A percentile compares a stretch with the other conserved stretches of the same genome.
Evolutionary conservation across 2,113 vertebrate species (phyloP).

Genomic region (Phylloscopus trochiloides): DNA sequence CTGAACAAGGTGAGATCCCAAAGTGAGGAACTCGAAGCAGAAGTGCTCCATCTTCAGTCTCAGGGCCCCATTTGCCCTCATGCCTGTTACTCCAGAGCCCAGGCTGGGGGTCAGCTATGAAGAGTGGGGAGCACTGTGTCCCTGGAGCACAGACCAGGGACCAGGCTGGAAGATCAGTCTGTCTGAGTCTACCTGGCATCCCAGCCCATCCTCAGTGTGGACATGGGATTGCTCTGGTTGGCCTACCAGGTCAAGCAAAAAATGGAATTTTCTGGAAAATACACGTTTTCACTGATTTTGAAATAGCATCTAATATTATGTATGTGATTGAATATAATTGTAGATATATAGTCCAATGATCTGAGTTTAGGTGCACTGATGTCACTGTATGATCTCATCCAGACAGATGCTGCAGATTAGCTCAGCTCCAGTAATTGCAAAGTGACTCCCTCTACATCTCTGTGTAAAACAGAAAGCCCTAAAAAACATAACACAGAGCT

Average conservation of each 20-base stretch:
- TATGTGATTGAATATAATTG: neutral
- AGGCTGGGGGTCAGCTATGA: neutral
- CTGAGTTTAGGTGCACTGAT: neutral
- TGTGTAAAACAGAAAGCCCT: neutral
- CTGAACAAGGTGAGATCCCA: neutral
- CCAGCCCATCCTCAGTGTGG: neutral
- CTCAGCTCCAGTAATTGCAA: neutral
- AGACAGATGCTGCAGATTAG: neutral
- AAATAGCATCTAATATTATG: neutral
- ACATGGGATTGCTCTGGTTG: neutral
- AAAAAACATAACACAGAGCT: neutral
- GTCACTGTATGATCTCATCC: neutral
- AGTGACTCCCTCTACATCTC: neutral
- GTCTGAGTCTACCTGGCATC: neutral
- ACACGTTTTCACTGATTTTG: neutral
- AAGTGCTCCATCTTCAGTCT: neutral
- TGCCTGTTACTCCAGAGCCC: fast-evolving
- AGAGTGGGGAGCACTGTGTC: neutral
- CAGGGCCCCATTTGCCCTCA: neutral
- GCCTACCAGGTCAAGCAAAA: neutral
- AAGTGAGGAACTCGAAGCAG: neutral
- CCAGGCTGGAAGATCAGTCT: neutral
- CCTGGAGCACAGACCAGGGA: neutral
- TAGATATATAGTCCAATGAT: neutral
- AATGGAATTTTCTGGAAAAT: neutral